Percentiles rank a stretch among this genome's conserved stretches.
phyloP scores from a whole-genome alignment of 1,140 invertebrate species.

The Temnothorax longispinosus region DNA sequence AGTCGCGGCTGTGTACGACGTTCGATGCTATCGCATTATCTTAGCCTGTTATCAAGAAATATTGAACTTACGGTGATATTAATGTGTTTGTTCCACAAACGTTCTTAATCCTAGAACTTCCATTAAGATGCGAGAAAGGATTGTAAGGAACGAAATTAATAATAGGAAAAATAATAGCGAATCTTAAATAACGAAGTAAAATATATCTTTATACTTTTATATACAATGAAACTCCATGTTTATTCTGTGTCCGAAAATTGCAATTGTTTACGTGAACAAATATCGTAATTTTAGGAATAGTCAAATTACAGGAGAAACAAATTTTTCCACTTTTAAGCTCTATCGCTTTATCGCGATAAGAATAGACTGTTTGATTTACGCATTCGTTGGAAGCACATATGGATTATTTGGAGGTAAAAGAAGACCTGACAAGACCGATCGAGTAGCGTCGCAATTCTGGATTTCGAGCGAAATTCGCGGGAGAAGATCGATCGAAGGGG shows the following conservation, averaged over 20 bases:
- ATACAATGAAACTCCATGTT: not conserved
- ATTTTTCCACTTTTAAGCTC: not conserved
- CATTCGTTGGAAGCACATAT: not conserved
- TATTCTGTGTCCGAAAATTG: not conserved
- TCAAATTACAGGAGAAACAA: not conserved
- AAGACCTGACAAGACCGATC: too few relatives aligned
- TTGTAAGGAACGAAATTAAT: not conserved
- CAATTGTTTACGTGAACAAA: not conserved
- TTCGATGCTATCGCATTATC: not conserved
- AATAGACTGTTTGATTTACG: not conserved
- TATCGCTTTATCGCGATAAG: not conserved
- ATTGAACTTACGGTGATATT: not conserved
- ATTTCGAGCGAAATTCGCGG: not conserved
- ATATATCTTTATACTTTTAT: not conserved
- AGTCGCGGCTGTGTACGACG: not conserved
- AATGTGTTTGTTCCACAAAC: not conserved
- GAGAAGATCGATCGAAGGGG: conserved; percentile 9
- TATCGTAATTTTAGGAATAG: not conserved
- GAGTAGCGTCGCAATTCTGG: not conserved
- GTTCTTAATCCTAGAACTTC: not conserved
- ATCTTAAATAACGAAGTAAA: conserved; percentile 6
- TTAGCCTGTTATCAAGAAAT: not conserved
- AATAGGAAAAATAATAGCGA: not conserved
- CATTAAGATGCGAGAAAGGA: not conserved
- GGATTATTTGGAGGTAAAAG: not conserved